A percentile compares a stretch with the other conserved stretches of the same genome.
phyloP scores from a whole-genome alignment of 1,140 invertebrate species.

The Macrobrachium rosenbergii region DNA sequence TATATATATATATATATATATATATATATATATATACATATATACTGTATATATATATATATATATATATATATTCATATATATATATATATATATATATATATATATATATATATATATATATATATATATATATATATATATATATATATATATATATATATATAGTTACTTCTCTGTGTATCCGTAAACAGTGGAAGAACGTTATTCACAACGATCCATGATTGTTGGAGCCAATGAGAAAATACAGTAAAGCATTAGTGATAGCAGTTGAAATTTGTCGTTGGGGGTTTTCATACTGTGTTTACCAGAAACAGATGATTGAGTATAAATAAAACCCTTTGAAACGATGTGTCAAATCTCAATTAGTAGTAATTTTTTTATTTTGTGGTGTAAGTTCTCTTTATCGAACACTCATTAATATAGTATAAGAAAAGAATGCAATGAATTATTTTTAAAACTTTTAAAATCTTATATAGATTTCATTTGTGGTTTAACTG shows the following conservation, averaged over 20 bases:
- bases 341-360: neutral
- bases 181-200: neutral
- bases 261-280: too few species aligned
- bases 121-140: neutral
- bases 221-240: neutral
- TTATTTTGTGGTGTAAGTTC: neutral
- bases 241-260: too few species aligned
- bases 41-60: neutral
- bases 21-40: neutral
- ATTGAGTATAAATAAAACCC: neutral
- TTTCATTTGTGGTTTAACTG: too few species aligned
- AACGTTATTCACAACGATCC: neutral
- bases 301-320: neutral
- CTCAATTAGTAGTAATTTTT: neutral
- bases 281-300: neutral
- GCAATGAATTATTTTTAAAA: too few species aligned
- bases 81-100: conserved; percentile 3
- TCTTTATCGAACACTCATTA: too few species aligned
- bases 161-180: neutral
- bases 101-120: neutral
- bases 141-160: neutral
- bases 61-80: neutral
- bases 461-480: too few species aligned
- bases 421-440: too few species aligned
- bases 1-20: neutral